Conservation (phyloP, 2,797 vertebrate genomes). For the Lophotriccus pileatus region DNA sequence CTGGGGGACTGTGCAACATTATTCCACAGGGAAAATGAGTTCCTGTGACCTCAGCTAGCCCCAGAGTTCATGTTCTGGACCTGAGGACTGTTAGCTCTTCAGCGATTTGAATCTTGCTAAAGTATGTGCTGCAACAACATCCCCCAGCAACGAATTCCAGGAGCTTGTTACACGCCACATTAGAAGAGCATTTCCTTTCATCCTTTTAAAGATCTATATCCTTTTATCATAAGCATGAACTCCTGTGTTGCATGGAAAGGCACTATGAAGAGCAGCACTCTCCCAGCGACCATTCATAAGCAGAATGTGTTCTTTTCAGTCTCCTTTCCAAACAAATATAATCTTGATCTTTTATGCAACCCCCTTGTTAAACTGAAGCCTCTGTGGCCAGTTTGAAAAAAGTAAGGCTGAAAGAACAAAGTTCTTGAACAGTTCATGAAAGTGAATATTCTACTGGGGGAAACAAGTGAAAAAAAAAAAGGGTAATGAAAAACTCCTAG, state of each 20-base stretch:
- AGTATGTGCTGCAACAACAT: not conserved
- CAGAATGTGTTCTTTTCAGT: not conserved
- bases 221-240: not conserved
- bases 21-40: not conserved
- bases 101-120: not conserved
- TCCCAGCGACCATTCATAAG: not conserved
- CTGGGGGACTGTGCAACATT: not conserved
- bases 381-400: not conserved
- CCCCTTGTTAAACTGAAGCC: not conserved
- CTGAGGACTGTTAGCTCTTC: not conserved
- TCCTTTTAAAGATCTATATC: conserved; percentile 1
- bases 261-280: not conserved
- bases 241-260: not conserved
- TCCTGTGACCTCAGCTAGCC: not conserved
- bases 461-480: not conserved
- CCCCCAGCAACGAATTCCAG: not conserved
- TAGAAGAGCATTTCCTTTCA: conserved; percentile 2
- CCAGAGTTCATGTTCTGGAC: not conserved
- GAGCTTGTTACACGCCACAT: not conserved
- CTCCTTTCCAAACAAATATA: conserved; percentile 30
- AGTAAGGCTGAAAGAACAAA: not conserved
- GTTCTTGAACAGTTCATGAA: not conserved
- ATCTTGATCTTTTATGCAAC: not conserved
- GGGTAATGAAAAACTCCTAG: not conserved
- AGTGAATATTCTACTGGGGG: not conserved